These are phyloP conservation scores for Chamaetylas fuelleborni DNA, from an alignment of 2,113 vertebrate genomes.

Conservation along the genomic window DNA sequence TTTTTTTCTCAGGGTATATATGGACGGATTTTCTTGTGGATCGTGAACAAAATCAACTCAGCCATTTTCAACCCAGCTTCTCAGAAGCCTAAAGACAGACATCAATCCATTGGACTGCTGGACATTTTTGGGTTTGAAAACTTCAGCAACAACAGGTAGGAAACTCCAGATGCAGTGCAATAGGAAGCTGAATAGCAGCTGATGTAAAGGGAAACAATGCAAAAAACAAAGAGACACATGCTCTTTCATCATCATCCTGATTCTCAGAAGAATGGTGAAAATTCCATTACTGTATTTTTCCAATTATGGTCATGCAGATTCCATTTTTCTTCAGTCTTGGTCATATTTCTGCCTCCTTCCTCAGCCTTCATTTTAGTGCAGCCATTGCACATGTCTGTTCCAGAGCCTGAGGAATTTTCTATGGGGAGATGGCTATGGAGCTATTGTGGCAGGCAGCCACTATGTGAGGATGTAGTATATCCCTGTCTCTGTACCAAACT, in stretches of 20 bases:
- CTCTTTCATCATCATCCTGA: not conserved
- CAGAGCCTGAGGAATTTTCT: not conserved
- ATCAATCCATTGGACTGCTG: constrained; percentile 86
- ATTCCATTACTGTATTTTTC: not conserved
- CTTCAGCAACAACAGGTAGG: constrained; percentile 92
- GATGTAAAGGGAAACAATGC: not conserved
- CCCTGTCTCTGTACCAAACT: not conserved
- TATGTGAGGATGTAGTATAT: not conserved
- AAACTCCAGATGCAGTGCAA: not conserved
- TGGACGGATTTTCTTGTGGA: constrained; percentile 90
- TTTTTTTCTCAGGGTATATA: constrained; percentile 85
- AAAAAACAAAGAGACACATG: not conserved
- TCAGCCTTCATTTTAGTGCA: not conserved
- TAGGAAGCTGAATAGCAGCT: not conserved
- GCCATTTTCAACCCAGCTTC: constrained; percentile 80
- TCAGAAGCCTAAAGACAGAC: constrained; percentile 64
- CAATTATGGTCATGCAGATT: not conserved
- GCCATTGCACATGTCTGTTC: not conserved
- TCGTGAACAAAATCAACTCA: constrained; percentile 91
- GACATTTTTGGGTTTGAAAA: constrained; percentile 99
- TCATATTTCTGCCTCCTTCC: not conserved
- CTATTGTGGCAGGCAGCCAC: not conserved
- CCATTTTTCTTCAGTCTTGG: not conserved
- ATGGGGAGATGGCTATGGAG: not conserved
- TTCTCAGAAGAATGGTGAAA: not conserved